Evolutionary conservation across 2,888 invertebrate genomes (phyloP).

Genomic region (Pyrrhosoma nymphula): DNA sequence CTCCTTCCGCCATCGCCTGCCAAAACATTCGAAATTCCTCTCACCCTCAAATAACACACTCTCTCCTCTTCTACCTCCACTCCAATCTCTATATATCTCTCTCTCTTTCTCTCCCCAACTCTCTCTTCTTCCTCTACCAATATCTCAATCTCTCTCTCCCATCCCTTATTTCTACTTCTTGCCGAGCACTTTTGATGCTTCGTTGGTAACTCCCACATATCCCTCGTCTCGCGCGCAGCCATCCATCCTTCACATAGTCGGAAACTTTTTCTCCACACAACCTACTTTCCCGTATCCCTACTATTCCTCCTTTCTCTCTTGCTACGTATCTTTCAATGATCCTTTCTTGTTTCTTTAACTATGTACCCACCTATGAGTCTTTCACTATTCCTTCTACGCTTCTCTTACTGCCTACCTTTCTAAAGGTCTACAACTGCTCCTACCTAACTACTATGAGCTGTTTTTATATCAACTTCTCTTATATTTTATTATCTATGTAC

Average conservation of each 20-base stretch:
- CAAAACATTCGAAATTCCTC: not conserved
- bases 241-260: not conserved
- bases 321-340: not conserved
- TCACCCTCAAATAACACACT: not conserved
- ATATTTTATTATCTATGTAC: too few species aligned
- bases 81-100: not conserved
- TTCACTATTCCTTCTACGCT: too few species aligned
- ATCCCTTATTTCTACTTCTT: not conserved
- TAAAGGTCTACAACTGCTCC: too few species aligned
- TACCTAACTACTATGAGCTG: too few species aligned
- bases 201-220: not conserved
- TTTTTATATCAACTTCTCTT: too few species aligned
- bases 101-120: not conserved
- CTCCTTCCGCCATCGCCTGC: not conserved
- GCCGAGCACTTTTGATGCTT: not conserved
- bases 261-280: not conserved
- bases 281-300: not conserved
- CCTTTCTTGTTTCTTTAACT: not conserved
- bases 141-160: not conserved
- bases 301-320: not conserved
- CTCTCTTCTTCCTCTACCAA: not conserved
- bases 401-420: too few species aligned
- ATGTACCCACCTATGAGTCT: not conserved
- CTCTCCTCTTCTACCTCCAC: not conserved
- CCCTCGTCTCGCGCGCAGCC: not conserved